phyloP scores from a whole-genome alignment of 2,797 vertebrate genomes.

The Silurus aristotelis region DNA sequence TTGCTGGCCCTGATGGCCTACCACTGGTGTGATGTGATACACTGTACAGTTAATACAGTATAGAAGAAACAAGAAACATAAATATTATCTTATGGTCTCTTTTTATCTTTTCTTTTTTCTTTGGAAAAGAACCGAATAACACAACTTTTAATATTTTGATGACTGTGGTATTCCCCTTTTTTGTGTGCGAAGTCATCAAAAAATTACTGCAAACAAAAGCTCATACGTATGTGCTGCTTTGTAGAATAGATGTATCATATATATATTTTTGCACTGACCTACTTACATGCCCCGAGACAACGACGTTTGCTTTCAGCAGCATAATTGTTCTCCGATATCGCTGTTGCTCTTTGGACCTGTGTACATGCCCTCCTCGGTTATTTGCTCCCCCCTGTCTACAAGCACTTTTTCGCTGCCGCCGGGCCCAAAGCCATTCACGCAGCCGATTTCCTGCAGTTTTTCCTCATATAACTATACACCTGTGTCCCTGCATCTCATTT shows the following conservation, averaged over 20 bases:
- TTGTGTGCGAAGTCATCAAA: neutral
- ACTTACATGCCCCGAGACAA: neutral
- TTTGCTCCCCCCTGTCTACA: neutral
- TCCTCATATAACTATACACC: slow-evolving; percentile 6
- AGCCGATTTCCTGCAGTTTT: slow-evolving; percentile 32
- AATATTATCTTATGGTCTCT: neutral
- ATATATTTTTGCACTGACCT: neutral
- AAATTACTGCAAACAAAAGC: neutral
- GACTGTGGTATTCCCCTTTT: neutral
- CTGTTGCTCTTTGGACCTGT: neutral
- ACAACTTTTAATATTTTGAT: neutral
- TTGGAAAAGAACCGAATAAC: neutral
- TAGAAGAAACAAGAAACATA: neutral
- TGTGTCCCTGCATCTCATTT: slow-evolving; percentile 18
- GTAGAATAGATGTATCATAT: neutral
- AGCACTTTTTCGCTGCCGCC: neutral
- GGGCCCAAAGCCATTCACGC: neutral
- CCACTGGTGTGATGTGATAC: too few relatives aligned
- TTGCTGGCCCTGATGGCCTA: too few relatives aligned
- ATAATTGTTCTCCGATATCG: neutral
- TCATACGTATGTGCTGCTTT: too few relatives aligned
- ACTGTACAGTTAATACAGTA: too few relatives aligned
- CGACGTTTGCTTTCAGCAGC: neutral
- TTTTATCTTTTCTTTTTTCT: neutral
- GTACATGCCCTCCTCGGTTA: slow-evolving; percentile 1